A percentile compares a stretch with the other conserved stretches of the same genome.
Evolutionary conservation across 2,797 vertebrate species (phyloP).

Genomic region (Oreonectes daqikongensis): DNA sequence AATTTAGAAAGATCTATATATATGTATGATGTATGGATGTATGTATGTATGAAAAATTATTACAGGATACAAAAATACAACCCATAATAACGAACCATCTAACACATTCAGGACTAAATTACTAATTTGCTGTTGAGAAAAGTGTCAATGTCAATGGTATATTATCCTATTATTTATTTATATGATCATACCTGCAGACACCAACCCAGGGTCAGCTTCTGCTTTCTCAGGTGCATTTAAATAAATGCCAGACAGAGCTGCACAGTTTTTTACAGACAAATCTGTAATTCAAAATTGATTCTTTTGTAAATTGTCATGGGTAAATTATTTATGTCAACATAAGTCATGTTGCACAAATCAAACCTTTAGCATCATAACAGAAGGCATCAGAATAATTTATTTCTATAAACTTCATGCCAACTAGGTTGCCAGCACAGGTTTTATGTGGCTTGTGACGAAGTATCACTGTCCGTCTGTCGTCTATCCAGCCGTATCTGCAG

Average conservation of each 20-base stretch:
- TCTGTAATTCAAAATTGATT: conserved; percentile 27
- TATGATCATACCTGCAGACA: background rate
- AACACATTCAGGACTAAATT: too few species aligned
- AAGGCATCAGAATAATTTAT: background rate
- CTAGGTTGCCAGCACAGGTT: conserved; percentile 80
- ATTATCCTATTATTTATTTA: too few species aligned
- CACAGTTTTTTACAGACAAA: conserved; percentile 19
- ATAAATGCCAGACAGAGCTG: background rate
- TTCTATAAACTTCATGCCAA: conserved; percentile 58
- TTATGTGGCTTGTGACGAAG: conserved; percentile 75
- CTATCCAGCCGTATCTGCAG: conserved; percentile 85
- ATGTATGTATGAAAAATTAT: too few species aligned
- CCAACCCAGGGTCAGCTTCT: background rate
- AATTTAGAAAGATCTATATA: too few species aligned
- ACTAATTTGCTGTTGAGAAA: too few species aligned
- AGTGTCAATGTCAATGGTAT: too few species aligned
- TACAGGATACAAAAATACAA: too few species aligned
- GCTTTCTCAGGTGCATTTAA: background rate
- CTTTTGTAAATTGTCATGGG: background rate
- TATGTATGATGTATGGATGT: too few species aligned
- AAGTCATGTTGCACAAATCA: background rate
- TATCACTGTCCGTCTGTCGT: conserved; percentile 72
- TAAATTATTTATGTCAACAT: background rate
- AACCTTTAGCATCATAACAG: conserved; percentile 13
- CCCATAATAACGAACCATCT: too few species aligned